These are phyloP conservation scores for Zhengitettix transpicula DNA, from an alignment of 2,888 invertebrate genomes.

Conservation along the genomic window DNA sequence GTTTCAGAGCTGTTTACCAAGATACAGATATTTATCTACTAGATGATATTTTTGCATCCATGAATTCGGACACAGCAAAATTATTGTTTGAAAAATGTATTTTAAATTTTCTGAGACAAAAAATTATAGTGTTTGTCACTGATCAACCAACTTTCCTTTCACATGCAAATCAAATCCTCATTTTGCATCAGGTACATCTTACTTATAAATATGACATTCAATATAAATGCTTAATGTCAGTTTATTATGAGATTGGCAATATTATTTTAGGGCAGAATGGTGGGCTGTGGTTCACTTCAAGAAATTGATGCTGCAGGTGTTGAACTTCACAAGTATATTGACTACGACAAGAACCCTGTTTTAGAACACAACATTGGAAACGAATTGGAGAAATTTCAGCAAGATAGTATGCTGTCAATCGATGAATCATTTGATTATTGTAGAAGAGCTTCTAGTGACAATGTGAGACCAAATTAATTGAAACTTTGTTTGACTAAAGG, in stretches of 20 bases:
- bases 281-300: conserved; percentile 6
- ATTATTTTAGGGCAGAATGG: conserved; percentile 5
- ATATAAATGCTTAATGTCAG: no score
- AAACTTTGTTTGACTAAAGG: no score
- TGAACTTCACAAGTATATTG: conserved; percentile 3
- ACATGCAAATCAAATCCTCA: conserved; percentile 5
- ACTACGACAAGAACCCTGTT: conserved; percentile 1
- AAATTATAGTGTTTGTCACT: conserved; percentile 3
- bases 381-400: no score
- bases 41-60: not conserved
- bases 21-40: no score
- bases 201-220: not conserved
- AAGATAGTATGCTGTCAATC: no score
- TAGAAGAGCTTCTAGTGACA: not conserved
- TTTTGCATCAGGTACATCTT: conserved; percentile 3
- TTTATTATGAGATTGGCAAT: not conserved
- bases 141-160: conserved; percentile 1
- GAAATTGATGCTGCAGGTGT: conserved; percentile 1
- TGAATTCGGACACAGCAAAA: not conserved
- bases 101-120: conserved; percentile 2
- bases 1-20: no score
- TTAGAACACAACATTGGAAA: not conserved
- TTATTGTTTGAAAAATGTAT: conserved; percentile 6
- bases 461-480: not conserved
- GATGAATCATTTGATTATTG: not conserved